Evolutionary conservation across 2,888 invertebrate species (phyloP), one percentile per base, ranked within the genome.

Genomic region (Dorcus parallelipipedus): DNA sequence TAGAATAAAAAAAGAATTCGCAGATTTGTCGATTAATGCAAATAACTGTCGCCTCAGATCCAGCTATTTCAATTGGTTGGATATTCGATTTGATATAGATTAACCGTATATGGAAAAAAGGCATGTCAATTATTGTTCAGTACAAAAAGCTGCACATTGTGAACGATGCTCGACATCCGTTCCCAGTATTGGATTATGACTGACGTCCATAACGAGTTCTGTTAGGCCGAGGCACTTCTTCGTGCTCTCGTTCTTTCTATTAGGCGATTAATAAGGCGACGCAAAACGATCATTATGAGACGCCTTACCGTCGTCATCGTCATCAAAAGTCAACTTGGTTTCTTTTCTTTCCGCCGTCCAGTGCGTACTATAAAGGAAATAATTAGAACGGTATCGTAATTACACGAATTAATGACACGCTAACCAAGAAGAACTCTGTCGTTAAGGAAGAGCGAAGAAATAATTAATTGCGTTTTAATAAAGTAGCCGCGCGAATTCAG

Each of bases 141-240:
- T 1, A 49, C 55, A 60, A 61, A 61, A 63, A 61, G 51, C 58
- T 58, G 64, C 62, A 64, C 59, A 68, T 69, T 72, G 72, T 71
- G 72, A 71, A 71, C 69, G 64, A 65, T 68, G 63, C 64, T 64
- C 66, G 65, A 66, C 69, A 69, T 71, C 70, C 72, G 71, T 72
- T 72, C 72, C 72, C 72, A 72, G 68, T 67, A 38, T 38, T 45
- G 23, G 45, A 45, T 45, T 45, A 45, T 45, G 17, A 20, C 45
- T 20, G 45, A 45, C 45, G 14, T 45, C 45, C 45, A 45, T 45
- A 45, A 45, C 45, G 9, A 45, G 45, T 45, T 45, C 23, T 45
- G 23, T 10, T 45, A 45, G 45, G 2, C 17, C 9, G 45, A 45
- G 14, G 23, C 45, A 45, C 45, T 45, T 45, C 23, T 20, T 20